Percentiles rank a stretch among this genome's conserved stretches.
These are phyloP conservation scores for Limnothrissa miodon DNA, from an alignment of 2,113 vertebrate genomes.

Conservation along the genomic window DNA sequence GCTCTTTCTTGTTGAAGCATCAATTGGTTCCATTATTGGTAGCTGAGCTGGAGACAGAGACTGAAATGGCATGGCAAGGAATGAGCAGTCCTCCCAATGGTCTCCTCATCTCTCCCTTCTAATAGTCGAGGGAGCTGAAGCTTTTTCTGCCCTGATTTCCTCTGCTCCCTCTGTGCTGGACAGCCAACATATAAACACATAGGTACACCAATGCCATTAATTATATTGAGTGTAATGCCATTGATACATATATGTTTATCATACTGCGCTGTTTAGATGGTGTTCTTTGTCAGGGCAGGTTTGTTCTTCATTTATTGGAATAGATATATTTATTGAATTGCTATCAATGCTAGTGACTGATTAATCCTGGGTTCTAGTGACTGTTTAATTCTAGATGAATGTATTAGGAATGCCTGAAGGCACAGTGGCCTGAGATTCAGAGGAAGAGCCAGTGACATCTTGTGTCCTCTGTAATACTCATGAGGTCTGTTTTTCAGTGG, in stretches of 20 bases:
- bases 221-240: too few relatives aligned
- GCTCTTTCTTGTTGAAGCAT: constrained; percentile 42
- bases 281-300: too few relatives aligned
- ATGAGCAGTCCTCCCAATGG: background rate
- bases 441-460: background rate
- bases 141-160: background rate
- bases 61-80: background rate
- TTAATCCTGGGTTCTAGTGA: too few relatives aligned
- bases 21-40: constrained; percentile 19
- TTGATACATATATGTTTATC: too few relatives aligned
- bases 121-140: background rate
- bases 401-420: background rate
- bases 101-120: background rate
- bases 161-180: background rate
- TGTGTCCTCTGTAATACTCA: background rate
- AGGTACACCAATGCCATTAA: too few relatives aligned
- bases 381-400: too few relatives aligned
- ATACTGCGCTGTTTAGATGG: too few relatives aligned
- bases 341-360: too few relatives aligned
- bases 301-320: too few relatives aligned
- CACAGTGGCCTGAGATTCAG: background rate
- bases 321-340: too few relatives aligned
- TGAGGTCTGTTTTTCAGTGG: background rate
- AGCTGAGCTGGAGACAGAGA: background rate
- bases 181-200: too few relatives aligned